Base-by-base conservation (phyloP, 2,888 invertebrate genomes). In the Camponotus fellah region DNA sequence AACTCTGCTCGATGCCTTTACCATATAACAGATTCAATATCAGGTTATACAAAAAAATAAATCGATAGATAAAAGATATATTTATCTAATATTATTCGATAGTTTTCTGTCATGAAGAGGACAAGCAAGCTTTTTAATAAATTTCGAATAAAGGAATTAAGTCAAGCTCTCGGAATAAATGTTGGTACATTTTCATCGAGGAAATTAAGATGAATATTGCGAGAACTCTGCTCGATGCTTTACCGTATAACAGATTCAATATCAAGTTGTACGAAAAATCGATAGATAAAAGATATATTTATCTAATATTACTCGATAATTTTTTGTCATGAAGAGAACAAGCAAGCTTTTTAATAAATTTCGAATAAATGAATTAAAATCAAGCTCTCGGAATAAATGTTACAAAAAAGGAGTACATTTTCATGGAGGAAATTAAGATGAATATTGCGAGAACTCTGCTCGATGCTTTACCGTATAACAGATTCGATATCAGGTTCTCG, bases 401-500 rank as follows among this genome's bases (percentile, higher is more conserved):
- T 17, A 26, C 26, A 72, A 58, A 26, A 37, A 26, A 26, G 14
- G n/a, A 8, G 17, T 49, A 65, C 64, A 75, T 76, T 65, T 60
- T 9, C 66, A n/a, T n/a, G n/a, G 56, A 56, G 68, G n/a, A 77
- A 68, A 56, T 21, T 37, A 60, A 43, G n/a, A 46, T 12, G 58
- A 26, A 58, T 40, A 58, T 53, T 69, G 53, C 53, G 49, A 34
- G 32, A 69, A 53, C 26, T 26, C 34, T 14, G 40, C n/a, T 75
- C 60, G 21, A 46, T 32, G 34, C 32, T 62, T 74, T 34, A 46
- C 62, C n/a, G 46, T 8, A n/a, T 62, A 32, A 76, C 53, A 66
- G 49, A 76, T 76, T 56, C 56, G 56, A 77, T 68, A 68, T 40
- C 66, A 40, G n/a, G 49, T 26, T 46, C 37, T 17, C 65, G 34